Base-by-base conservation (phyloP, 2,888 invertebrate species). In the Dromius quadrimaculatus region DNA sequence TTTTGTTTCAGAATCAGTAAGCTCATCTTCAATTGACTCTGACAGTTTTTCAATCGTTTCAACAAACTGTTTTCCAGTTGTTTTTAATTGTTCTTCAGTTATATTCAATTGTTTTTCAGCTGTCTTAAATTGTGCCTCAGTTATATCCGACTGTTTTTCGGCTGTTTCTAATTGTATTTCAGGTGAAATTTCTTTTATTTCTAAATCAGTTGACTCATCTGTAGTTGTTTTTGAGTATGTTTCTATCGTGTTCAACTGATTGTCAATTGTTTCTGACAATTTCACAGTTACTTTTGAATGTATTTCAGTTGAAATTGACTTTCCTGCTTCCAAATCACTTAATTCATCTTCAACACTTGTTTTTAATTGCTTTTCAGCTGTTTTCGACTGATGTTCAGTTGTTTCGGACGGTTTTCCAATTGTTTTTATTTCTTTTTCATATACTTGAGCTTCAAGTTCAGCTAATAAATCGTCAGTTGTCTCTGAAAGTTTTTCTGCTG, bases 241-340 rank as follows among this genome's bases (percentile, higher is more conserved):
- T n/a, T n/a, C n/a, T n/a, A n/a, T n/a, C n/a, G n/a, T n/a, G n/a
- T n/a, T n/a, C n/a, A n/a, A n/a, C n/a, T n/a, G n/a, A 11, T 8
- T 36, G n/a, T 36, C 11, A 1, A 11, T 2, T 8, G 8, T 8
- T 36, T 36, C 11, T 36, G n/a, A 36, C 36, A 1, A 36, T 36
- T 36, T 36, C 11, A n/a, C 36, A n/a, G 8, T 8, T 36, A 2
- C 11, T 36, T 36, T 59, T 1, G 62, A 9, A 11, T 71, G 74
- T 43, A 54, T 71, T 20, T 66, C 66, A 28, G 3, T 20, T 45
- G 17, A 15, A 1, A 8, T 8, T 32, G 32, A 8, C 22, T 22
- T 62, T 9, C 57, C n/a, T n/a, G n/a, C n/a, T n/a, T n/a, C n/a
- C n/a, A n/a, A n/a, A n/a, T n/a, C n/a, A n/a, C n/a, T n/a, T n/a